Percentiles rank a stretch among this genome's conserved stretches.
Conservation (phyloP, 2,113 vertebrate genomes). For the Archilochus colubris region DNA sequence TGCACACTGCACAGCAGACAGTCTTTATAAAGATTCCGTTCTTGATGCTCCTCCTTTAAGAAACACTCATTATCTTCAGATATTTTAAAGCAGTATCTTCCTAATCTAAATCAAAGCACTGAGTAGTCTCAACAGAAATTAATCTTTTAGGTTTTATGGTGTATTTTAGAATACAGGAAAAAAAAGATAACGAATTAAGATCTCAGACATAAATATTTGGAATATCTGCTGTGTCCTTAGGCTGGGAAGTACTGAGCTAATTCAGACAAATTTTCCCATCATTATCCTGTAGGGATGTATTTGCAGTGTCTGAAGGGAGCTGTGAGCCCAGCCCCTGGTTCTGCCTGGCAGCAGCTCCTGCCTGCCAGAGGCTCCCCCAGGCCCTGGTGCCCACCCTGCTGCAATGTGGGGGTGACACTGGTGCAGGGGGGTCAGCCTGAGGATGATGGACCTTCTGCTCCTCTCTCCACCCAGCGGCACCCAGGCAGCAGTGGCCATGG, state of each 20-base stretch:
- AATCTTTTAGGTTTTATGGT: neutral
- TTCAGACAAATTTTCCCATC: neutral
- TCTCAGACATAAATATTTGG: neutral
- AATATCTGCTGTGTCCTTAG: neutral
- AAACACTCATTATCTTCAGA: neutral
- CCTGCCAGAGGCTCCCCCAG: neutral
- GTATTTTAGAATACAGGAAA: neutral
- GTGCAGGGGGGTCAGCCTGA: neutral
- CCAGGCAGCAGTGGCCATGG: neutral
- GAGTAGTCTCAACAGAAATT: neutral
- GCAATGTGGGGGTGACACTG: neutral
- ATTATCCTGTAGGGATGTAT: fast-evolving
- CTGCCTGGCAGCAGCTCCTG: neutral
- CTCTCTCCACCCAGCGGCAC: slow-evolving; percentile 34
- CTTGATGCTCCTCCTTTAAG: neutral
- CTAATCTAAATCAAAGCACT: neutral
- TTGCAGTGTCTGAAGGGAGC: neutral
- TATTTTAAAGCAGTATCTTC: neutral
- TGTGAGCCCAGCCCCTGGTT: neutral
- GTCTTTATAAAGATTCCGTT: neutral
- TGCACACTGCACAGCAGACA: neutral
- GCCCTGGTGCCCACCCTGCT: neutral
- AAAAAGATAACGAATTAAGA: neutral
- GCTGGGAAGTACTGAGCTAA: neutral
- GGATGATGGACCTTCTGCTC: fast-evolving